Base-by-base conservation (phyloP, 2,113 vertebrate genomes). In the Sturnus vulgaris region DNA sequence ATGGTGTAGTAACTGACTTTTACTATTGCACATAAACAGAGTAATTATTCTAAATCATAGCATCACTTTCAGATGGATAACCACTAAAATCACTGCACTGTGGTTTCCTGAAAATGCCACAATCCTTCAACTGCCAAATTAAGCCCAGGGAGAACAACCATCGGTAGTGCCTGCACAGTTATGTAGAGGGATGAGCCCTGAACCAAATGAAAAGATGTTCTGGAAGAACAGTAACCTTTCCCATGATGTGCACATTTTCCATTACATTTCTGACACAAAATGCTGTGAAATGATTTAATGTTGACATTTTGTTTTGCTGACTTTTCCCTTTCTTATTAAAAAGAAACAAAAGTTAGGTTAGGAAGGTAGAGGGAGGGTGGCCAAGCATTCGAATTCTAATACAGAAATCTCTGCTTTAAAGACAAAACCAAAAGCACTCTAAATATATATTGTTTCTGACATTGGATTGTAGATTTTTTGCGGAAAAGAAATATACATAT, bases 301-400 rank as follows among this genome's bases (percentile, higher is more conserved):
- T 96, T 98, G 98, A 98, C 98, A 99, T 99, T 99, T 99, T 98
- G 98, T 99, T 99, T 99, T 98, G 99, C 98, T 99, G 98, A 99
- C 98, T 98, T 97, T 92, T 61, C 76, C 71, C 95, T 97, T 97
- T 98, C 97, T 97, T 98, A 98, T 96, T 98, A 97, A 97, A 95
- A 97, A 97, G 97, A 98, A 98, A 98, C 96, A 91, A 97, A 94
- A 97, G 94, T 94, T 97, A 97, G 94, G 93, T 95, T 91, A 97
- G 68, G 77, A 93, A 91, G 91, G 95, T 97, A 98, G 97, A 95
- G 97, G 94, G 98, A 98, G 96, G 90, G 96, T 97, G 96, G 93
- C 97, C 97, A 98, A 97, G 97, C 97, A 98, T 98, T 98, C 98
- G 89, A 98, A 98, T 98, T 98, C 95, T 97, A 95, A 97, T 98